Base-by-base conservation (phyloP, 1,140 invertebrate genomes). In the Thrips palmi region DNA sequence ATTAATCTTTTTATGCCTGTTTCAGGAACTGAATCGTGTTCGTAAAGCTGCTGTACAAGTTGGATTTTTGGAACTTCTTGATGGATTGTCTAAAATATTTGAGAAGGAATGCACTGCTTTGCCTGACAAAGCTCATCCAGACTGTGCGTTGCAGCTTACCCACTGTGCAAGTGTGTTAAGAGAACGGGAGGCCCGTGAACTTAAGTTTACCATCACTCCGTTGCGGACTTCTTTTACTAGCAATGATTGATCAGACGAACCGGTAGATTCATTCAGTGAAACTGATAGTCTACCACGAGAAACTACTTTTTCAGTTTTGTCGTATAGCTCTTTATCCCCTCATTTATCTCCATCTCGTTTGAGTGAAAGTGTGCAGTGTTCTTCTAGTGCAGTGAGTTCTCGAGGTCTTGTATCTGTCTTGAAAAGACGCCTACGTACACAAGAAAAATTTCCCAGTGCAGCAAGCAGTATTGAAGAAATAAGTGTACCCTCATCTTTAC, bases 81-180 rank as follows among this genome's bases (percentile, higher is more conserved):
- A 76, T 38, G 77, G 76, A 6, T 60, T 85, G 36, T 78, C 80
- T 0, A 63, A 62, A 28, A 77, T 94, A 42, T 67, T 96, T 39
- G 89, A 97, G 49, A 68, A 88, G 33, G 92, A 97, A 56, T 86
- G 84, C 47, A 73, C 75, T 1, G 55, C 82, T 28, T 60, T 94
- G 38, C 75, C 84, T 1, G 67, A 68, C 7, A 67, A 67, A 41
- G 69, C 85, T 15, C 79, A 86, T 56, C 80, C 81, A 0, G 88
- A 92, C 49, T 88, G 84, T 52, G 75, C 83, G 1, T 53, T 93
- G 23, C 88, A 94, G 54, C 66, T 96, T 41, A 78, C 84, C 12
- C 86, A 93, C 58, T 87, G 86, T 11, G 80, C 83, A 6, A 68
- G 67, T 33, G 67, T 71, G 46, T 58, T 89, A 11, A 59, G 73